phyloP scores from a whole-genome alignment of 2,113 vertebrate genomes.

The Mesitornis unicolor region DNA sequence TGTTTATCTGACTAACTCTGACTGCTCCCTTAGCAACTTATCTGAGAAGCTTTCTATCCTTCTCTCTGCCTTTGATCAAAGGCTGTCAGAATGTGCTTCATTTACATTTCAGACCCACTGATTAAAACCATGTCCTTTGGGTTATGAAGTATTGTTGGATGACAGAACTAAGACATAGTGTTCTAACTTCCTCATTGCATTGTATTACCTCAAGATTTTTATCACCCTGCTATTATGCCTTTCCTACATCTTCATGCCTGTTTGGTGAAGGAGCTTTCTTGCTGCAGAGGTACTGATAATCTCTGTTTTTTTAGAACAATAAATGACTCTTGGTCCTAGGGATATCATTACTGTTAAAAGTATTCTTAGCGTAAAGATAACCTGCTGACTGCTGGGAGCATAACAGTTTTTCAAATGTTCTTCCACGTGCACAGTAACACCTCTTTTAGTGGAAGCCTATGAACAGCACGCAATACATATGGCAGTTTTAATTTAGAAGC shows the following conservation, averaged over 20 bases:
- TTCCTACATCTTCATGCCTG: not conserved
- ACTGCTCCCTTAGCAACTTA: conserved; percentile 49
- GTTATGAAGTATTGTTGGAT: conserved; percentile 42
- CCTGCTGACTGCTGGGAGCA: not conserved
- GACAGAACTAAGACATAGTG: conserved; percentile 42
- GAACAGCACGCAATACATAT: not conserved
- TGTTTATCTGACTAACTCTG: conserved; percentile 57
- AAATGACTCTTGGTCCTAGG: not conserved
- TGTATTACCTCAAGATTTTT: not conserved
- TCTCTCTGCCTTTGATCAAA: conserved; percentile 59
- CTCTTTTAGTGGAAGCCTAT: not conserved
- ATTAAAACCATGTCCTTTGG: conserved; percentile 53
- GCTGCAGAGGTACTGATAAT: not conserved
- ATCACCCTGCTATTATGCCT: not conserved
- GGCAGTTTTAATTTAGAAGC: not conserved
- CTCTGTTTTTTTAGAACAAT: not conserved
- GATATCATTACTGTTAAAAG: not conserved
- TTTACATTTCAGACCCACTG: conserved; percentile 64
- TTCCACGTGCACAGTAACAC: not conserved
- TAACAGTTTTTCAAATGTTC: not conserved
- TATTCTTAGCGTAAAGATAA: not conserved
- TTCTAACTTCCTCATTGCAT: not conserved
- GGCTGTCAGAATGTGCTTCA: conserved; percentile 57
- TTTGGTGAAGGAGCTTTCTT: not conserved
- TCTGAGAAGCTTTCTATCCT: conserved; percentile 32